Conservation (phyloP, 2,888 invertebrate genomes). For the Zygothrica quintamaculata region DNA sequence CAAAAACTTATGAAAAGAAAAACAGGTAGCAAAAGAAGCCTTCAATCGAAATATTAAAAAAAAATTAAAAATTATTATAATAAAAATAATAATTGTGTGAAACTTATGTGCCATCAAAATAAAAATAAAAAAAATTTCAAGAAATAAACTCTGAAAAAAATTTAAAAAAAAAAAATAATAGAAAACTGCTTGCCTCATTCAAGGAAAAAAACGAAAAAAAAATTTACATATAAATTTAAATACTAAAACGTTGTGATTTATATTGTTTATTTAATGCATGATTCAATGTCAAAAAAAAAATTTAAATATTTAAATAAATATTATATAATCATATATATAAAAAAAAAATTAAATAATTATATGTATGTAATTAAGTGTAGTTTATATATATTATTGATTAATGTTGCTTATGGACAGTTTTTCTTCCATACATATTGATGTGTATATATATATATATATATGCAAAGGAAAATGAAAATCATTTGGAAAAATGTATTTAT, state of each 20-base stretch:
- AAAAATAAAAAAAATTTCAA: slow-evolving; percentile 44
- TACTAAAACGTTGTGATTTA: slow-evolving; percentile 74
- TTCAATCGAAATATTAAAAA: slow-evolving; percentile 30
- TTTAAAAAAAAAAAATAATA: slow-evolving; percentile 34
- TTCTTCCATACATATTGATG: slow-evolving; percentile 72
- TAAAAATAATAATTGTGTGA: slow-evolving; percentile 54
- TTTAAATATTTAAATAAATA: slow-evolving; percentile 25
- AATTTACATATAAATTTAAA: slow-evolving; percentile 48
- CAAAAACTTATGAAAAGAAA: slow-evolving; percentile 42
- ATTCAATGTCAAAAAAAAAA: slow-evolving; percentile 58
- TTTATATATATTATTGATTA: slow-evolving; percentile 53
- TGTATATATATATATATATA: slow-evolving; percentile 27
- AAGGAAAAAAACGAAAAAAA: slow-evolving; percentile 22
- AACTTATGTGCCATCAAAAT: slow-evolving; percentile 69
- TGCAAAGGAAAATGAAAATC: slow-evolving; percentile 32
- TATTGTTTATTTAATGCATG: slow-evolving; percentile 71
- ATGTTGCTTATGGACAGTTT: slow-evolving; percentile 79
- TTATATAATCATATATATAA: slow-evolving; percentile 29
- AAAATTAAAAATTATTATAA: slow-evolving; percentile 22
- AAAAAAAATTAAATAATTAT: neutral
- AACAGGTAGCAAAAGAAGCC: slow-evolving; percentile 55
- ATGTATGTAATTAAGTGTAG: slow-evolving; percentile 33
- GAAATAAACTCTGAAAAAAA: slow-evolving; percentile 6
- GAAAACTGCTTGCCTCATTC: slow-evolving; percentile 22
- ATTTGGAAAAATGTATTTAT: slow-evolving; percentile 73